phyloP scores from a whole-genome alignment of 2,888 invertebrate genomes.

The Phytoseiulus persimilis region DNA sequence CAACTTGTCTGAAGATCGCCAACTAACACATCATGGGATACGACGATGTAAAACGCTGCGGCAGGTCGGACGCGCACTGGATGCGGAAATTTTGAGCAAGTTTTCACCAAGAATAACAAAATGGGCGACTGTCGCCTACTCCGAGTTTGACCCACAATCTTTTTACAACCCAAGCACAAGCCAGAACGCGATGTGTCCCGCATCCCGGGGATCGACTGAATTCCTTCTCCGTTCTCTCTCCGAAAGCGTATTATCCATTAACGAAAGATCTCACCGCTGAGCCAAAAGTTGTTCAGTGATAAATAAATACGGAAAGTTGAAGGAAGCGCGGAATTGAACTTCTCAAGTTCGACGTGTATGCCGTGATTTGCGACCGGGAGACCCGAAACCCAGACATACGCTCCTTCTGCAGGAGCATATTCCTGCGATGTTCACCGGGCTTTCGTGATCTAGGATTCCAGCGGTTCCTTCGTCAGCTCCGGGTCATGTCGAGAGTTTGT shows the following conservation, averaged over 20 bases:
- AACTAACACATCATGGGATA: neutral
- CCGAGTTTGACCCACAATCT: constrained; percentile 27
- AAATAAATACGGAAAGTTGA: neutral
- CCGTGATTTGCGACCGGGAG: neutral
- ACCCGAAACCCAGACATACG: neutral
- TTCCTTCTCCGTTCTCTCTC: neutral
- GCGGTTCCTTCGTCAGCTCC: too few relatives aligned
- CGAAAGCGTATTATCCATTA: neutral
- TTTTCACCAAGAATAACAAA: neutral
- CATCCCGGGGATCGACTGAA: neutral
- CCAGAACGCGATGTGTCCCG: neutral
- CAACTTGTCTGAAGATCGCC: neutral
- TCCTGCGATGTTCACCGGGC: too few relatives aligned
- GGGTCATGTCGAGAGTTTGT: too few relatives aligned
- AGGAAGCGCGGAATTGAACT: neutral
- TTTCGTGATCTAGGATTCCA: too few relatives aligned
- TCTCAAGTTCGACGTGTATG: neutral
- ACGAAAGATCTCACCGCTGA: neutral
- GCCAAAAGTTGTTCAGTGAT: neutral
- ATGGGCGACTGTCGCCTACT: constrained; percentile 5
- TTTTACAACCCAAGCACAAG: neutral
- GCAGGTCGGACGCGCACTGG: neutral
- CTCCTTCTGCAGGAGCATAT: neutral
- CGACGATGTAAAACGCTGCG: neutral
- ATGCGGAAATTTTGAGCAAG: neutral